These are phyloP conservation scores for Formica aserva DNA, from an alignment of 2,888 invertebrate species.

Conservation along the genomic window DNA sequence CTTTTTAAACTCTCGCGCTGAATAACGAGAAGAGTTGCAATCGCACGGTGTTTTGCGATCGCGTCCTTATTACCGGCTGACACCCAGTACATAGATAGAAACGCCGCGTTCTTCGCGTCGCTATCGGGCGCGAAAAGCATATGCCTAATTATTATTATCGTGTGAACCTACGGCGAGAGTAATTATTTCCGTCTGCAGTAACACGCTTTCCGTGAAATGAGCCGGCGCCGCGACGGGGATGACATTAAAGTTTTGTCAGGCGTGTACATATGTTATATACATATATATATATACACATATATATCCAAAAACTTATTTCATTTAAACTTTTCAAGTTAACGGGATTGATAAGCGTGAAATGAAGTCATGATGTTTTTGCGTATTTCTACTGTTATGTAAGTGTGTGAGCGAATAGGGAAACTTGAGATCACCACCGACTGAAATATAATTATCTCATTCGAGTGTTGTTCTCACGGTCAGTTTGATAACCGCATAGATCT, in stretches of 20 bases:
- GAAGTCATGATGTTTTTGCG: slow-evolving; percentile 40
- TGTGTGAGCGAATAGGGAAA: slow-evolving; percentile 19
- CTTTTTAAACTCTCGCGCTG: neutral
- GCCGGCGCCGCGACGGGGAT: slow-evolving; percentile 54
- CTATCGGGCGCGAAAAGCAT: slow-evolving; percentile 61
- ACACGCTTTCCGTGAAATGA: slow-evolving; percentile 76
- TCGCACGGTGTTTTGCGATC: neutral
- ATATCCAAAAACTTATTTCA: slow-evolving; percentile 78
- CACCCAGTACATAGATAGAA: neutral
- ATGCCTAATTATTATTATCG: slow-evolving; percentile 84
- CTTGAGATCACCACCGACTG: slow-evolving; percentile 30
- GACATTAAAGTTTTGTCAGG: slow-evolving; percentile 69
- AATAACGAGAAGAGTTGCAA: slow-evolving; percentile 11
- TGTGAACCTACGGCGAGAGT: slow-evolving; percentile 80
- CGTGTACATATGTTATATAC: slow-evolving; percentile 5
- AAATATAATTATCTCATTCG: slow-evolving; percentile 42
- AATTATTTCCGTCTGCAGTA: slow-evolving; percentile 83
- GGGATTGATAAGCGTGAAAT: slow-evolving; percentile 77
- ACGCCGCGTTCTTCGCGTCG: neutral
- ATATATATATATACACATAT: slow-evolving; percentile 11
- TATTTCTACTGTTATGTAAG: slow-evolving; percentile 36
- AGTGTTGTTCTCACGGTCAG: neutral
- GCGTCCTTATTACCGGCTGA: neutral
- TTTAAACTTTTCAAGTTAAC: slow-evolving; percentile 78
- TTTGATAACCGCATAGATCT: slow-evolving; percentile 5